phyloP scores from a whole-genome alignment of 1,140 invertebrate genomes.

The Temnothorax longispinosus region DNA sequence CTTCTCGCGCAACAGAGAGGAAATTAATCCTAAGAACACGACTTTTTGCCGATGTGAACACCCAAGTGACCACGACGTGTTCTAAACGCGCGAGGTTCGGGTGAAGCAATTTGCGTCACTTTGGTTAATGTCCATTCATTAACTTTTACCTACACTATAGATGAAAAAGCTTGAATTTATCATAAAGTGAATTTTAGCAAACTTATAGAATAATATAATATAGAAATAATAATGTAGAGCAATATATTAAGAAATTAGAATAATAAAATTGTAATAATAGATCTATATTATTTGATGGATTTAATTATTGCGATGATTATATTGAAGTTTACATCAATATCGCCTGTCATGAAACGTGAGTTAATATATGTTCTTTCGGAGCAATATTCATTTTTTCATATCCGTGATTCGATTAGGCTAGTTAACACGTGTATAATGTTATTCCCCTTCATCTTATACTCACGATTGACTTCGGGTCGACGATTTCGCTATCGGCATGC shows the following conservation, averaged over 20 bases:
- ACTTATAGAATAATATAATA: neutral
- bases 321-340: neutral
- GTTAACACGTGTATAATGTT: neutral
- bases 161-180: neutral
- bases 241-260: neutral
- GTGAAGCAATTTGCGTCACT: conserved; percentile 63
- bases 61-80: conserved; percentile 6
- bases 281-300: neutral
- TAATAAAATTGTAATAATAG: neutral
- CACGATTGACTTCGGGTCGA: neutral
- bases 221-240: too few relatives aligned
- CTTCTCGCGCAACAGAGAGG: conserved; percentile 60
- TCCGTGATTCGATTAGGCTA: neutral
- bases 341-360: neutral
- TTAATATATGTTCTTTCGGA: neutral
- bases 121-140: conserved; percentile 56
- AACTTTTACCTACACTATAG: neutral
- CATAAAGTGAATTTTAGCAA: neutral
- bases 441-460: neutral
- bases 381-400: neutral
- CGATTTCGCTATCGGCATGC: conserved; percentile 39
- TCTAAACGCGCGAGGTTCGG: neutral
- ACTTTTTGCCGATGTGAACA: conserved; percentile 18
- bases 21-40: conserved; percentile 66
- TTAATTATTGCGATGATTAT: conserved; percentile 1